Conservation (phyloP, 2,797 vertebrate species). For the Chloroceryle amazona region DNA sequence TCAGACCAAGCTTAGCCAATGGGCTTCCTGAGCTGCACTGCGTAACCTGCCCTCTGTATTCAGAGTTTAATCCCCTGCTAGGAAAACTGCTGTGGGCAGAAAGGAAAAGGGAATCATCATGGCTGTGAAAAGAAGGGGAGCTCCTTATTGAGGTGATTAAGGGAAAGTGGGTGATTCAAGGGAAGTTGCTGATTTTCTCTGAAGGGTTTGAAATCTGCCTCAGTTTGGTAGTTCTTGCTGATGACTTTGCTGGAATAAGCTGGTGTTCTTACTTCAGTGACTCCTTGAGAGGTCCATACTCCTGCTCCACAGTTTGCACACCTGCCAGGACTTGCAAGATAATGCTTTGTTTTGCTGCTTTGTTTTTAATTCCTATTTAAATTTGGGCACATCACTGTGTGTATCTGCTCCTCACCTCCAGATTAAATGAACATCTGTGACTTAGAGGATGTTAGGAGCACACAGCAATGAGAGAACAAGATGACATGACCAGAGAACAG, state of each 20-base stretch:
- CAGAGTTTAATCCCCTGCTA: background rate
- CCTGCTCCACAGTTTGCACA: background rate
- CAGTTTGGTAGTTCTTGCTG: background rate
- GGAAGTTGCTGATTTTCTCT: background rate
- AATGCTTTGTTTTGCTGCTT: background rate
- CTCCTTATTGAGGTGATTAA: background rate
- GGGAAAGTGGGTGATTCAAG: background rate
- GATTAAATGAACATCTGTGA: background rate
- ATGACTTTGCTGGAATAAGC: background rate
- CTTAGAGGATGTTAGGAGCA: background rate
- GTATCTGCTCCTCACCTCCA: background rate
- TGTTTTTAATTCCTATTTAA: background rate
- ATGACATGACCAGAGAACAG: background rate
- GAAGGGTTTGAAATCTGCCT: background rate
- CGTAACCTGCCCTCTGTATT: background rate
- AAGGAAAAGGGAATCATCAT: background rate
- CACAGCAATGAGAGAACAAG: background rate
- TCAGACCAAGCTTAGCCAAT: background rate
- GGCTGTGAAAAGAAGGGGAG: background rate
- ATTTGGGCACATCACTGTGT: background rate
- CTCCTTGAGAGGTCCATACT: background rate
- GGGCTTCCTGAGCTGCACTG: background rate
- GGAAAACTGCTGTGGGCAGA: background rate
- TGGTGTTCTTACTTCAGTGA: background rate
- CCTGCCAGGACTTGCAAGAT: background rate